phyloP scores from a whole-genome alignment of 2,888 invertebrate species.

The Nebria salina region DNA sequence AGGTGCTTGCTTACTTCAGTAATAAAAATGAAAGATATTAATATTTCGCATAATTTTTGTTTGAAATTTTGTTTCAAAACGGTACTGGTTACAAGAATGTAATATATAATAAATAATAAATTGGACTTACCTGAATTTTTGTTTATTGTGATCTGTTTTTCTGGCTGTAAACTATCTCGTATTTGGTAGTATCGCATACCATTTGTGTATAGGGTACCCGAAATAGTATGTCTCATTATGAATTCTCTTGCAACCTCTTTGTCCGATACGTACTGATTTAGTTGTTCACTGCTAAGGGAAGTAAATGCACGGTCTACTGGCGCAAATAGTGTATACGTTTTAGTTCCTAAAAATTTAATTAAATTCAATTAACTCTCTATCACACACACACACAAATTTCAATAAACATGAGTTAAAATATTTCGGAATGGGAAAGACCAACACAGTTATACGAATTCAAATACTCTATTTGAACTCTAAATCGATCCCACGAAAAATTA shows the following conservation, averaged over 20 bases:
- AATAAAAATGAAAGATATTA: no score
- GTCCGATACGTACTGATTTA: slow-evolving; percentile 70
- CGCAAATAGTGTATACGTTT: slow-evolving; percentile 86
- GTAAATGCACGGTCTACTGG: slow-evolving; percentile 85
- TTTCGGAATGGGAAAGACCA: not conserved
- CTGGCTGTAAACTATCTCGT: slow-evolving; percentile 78
- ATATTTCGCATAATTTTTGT: no score
- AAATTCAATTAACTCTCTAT: not conserved
- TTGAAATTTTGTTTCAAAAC: no score
- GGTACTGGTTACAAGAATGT: no score
- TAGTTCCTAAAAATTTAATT: slow-evolving; percentile 69
- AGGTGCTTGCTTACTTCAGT: no score
- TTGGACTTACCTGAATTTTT: slow-evolving; percentile 75
- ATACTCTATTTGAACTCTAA: no score
- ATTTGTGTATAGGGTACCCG: slow-evolving; percentile 83
- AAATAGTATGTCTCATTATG: slow-evolving; percentile 78
- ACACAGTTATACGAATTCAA: no score
- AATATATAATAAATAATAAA: not conserved
- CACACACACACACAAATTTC: not conserved
- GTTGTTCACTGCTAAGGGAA: slow-evolving; percentile 70
- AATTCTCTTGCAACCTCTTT: slow-evolving; percentile 76
- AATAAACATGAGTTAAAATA: not conserved
- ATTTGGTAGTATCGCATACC: slow-evolving; percentile 90
- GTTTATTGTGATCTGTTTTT: slow-evolving; percentile 80
- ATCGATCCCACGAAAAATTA: no score